Evolutionary conservation across 2,113 vertebrate species (phyloP), one percentile per base, ranked within the genome.

Genomic region (Pseudopipra pipra): DNA sequence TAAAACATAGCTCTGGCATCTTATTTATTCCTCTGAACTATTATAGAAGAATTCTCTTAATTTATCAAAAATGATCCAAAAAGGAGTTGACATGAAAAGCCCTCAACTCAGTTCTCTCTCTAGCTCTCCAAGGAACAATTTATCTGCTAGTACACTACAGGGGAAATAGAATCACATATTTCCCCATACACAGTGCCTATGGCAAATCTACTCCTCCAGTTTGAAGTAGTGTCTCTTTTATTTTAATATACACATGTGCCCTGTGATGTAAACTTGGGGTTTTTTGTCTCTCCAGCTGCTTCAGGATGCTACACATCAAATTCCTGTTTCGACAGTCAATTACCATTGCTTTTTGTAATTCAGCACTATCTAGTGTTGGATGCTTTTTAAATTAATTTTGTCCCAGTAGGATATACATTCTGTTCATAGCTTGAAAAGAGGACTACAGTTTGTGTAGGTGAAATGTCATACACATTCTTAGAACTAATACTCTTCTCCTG

Each of bases 41-140:
- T 35, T 96, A 56, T 41, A 41, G 63, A 35, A 75, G 44, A 92
- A 92, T 62, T 77, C 20, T 65, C 73, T 65, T 85, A 47, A 91
- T 83, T 90, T 85, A 89, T 74, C 86, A 92, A 65, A 85, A 90
- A 47, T 43, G 11, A 89, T 70, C 44, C 62, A 93, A 90, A 97
- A 84, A 90, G 70, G 86, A 95, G 43, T 2, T 90, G 88, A 95
- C 86, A 63, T 62, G 39, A 80, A 85, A 93, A 92, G 78, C 65
- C 59, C 47, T 82, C 86, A 82, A 37, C 51, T 62, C 76, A 44
- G n/a, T 77, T 87, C 72, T 74, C 79, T 43, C 39, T 65, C 31
- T 7, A 2, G 37, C 55, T 84, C 93, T 74, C 85, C 63, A 37
- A 85, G 76, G 90, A 88, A 78, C 63, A 75, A 68, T 96, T 81